Percentiles rank a stretch among this genome's conserved stretches.
phyloP scores from a whole-genome alignment of 2,113 vertebrate species.

The Speoplatyrhinus poulsoni region DNA sequence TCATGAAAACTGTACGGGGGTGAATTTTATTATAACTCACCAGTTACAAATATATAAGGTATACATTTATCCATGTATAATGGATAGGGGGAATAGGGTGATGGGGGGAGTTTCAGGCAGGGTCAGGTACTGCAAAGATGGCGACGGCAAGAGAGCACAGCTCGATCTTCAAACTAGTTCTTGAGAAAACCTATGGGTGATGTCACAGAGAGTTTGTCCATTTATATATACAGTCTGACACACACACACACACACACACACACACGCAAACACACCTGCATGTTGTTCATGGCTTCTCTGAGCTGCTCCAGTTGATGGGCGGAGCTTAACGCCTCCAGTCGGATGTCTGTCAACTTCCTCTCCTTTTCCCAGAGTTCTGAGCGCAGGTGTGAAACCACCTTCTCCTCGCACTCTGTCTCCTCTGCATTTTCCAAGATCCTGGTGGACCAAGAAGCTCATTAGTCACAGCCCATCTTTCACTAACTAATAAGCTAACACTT shows the following conservation, averaged over 20 bases:
- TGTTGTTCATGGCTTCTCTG: slow-evolving; percentile 93
- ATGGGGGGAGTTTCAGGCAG: neutral
- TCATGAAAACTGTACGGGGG: too few species aligned
- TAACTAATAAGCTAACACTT: neutral
- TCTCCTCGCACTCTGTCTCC: slow-evolving; percentile 83
- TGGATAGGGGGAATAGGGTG: neutral
- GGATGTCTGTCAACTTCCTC: slow-evolving; percentile 93
- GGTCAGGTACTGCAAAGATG: too few species aligned
- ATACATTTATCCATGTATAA: too few species aligned
- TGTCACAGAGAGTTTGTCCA: too few species aligned
- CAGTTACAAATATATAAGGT: too few species aligned
- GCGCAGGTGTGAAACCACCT: slow-evolving; percentile 87
- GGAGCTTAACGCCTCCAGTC: slow-evolving; percentile 91
- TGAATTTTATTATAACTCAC: too few species aligned
- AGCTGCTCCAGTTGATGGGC: slow-evolving; percentile 95
- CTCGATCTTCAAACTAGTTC: too few species aligned
- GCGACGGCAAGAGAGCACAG: too few species aligned
- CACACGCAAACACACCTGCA: slow-evolving; percentile 82
- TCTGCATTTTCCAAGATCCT: slow-evolving; percentile 83
- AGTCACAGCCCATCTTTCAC: neutral
- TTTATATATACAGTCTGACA: neutral
- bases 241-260: neutral
- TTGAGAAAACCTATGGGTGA: too few species aligned
- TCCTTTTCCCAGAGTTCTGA: slow-evolving; percentile 96
- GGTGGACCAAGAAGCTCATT: slow-evolving; percentile 2